Conservation (phyloP, 1,140 invertebrate species). For the Diorhabda elongata region DNA sequence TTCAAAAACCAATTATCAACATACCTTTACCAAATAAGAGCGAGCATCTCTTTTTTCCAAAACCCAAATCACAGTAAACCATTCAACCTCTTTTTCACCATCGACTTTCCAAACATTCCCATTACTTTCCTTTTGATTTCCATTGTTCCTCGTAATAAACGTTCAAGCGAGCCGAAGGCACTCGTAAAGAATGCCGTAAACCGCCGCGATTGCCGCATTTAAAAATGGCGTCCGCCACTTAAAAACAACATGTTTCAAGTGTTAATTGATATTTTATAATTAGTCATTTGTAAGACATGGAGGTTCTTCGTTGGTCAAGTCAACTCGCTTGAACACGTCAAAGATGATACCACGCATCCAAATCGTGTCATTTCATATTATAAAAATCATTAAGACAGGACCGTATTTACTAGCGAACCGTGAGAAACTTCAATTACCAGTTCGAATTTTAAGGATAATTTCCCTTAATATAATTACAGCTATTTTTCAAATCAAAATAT, state of each 20-base stretch:
- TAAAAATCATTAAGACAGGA: neutral
- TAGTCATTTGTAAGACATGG: conserved; percentile 15
- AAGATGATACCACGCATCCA: conserved; percentile 9
- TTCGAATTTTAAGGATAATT: neutral
- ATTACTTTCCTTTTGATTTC: conserved; percentile 13
- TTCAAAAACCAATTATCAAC: neutral
- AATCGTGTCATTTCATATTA: conserved; percentile 16
- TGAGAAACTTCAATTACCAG: neutral
- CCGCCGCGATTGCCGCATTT: conserved; percentile 18
- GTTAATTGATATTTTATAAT: conserved; percentile 24
- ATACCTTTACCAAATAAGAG: neutral
- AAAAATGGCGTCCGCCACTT: conserved; percentile 21
- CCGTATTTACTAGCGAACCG: neutral
- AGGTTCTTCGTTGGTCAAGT: conserved; percentile 5
- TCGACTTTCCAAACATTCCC: conserved; percentile 16
- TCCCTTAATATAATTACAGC: neutral
- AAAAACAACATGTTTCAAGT: conserved; percentile 20
- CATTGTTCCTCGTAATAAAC: conserved; percentile 15
- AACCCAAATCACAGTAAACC: conserved; percentile 1
- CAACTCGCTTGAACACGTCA: conserved; percentile 10
- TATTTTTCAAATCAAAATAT: neutral
- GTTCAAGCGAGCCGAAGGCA: conserved; percentile 11
- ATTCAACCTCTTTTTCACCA: conserved; percentile 9
- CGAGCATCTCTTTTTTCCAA: neutral
- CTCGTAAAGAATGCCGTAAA: conserved; percentile 21